Percentiles rank a stretch among this genome's conserved stretches.
These are phyloP conservation scores for rabbit (Oryctolagus cuniculus) DNA, from an alignment of 2,113 vertebrate species.

Conservation along the genomic window mOryCun1.1 NC_091442.1:87229501-87230000, in stretches of 20 bases:
- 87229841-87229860: background rate
- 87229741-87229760: background rate
- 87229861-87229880: background rate
- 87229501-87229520: too few species aligned
- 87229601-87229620: background rate
- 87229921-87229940: background rate
- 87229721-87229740: background rate
- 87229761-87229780: background rate
- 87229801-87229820: background rate
- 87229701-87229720: background rate
- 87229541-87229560: too few species aligned
- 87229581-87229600: background rate
- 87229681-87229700: background rate
- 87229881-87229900: background rate
- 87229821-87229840: background rate
- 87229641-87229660: background rate
- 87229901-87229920: background rate
- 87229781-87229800: background rate
- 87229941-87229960: background rate
- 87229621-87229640: background rate
- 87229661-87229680: background rate
- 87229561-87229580: too few species aligned
- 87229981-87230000: background rate
- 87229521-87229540: too few species aligned
- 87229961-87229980: background rate